A percentile compares a stretch with the other conserved stretches of the same genome.
Conservation (phyloP, 2,888 invertebrate species). For the Drosophila melanocephala region DNA sequence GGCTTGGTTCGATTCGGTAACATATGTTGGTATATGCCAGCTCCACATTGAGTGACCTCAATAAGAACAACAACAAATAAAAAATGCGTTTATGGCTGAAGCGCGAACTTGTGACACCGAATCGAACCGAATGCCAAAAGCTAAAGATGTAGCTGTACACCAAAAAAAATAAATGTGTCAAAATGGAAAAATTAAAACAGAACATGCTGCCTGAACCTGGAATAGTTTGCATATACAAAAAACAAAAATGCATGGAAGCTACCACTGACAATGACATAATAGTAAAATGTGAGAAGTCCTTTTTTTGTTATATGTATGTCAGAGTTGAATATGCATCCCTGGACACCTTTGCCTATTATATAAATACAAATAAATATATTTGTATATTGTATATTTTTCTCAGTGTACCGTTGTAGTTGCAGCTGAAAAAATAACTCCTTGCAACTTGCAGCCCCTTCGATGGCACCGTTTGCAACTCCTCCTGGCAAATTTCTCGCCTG, state of each 20-base stretch:
- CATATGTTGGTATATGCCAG: slow-evolving; percentile 14
- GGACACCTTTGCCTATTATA: neutral
- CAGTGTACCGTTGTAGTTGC: slow-evolving; percentile 2
- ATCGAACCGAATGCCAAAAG: slow-evolving; percentile 33
- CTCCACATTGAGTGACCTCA: slow-evolving; percentile 64
- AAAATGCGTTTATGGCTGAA: slow-evolving; percentile 50
- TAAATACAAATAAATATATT: neutral
- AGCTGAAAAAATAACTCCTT: slow-evolving; percentile 5
- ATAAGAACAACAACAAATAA: slow-evolving; percentile 43
- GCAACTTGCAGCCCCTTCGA: neutral
- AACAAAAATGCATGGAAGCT: too few species aligned
- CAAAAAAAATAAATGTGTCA: neutral
- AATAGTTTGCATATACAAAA: neutral
- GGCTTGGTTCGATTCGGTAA: slow-evolving; percentile 8
- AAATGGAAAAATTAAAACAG: neutral
- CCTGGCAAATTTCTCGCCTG: slow-evolving; percentile 14
- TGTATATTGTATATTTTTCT: neutral
- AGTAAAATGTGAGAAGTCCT: neutral
- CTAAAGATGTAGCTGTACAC: slow-evolving; percentile 20
- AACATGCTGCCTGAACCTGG: neutral
- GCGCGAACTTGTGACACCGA: slow-evolving; percentile 77
- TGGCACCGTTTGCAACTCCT: slow-evolving; percentile 14
- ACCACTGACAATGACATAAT: neutral
- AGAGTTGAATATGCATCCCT: neutral
- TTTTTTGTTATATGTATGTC: too few species aligned